A percentile compares a stretch with the other conserved stretches of the same genome.
phyloP scores from a whole-genome alignment of 2,888 invertebrate species.

The Zygogramma bicolorata region DNA sequence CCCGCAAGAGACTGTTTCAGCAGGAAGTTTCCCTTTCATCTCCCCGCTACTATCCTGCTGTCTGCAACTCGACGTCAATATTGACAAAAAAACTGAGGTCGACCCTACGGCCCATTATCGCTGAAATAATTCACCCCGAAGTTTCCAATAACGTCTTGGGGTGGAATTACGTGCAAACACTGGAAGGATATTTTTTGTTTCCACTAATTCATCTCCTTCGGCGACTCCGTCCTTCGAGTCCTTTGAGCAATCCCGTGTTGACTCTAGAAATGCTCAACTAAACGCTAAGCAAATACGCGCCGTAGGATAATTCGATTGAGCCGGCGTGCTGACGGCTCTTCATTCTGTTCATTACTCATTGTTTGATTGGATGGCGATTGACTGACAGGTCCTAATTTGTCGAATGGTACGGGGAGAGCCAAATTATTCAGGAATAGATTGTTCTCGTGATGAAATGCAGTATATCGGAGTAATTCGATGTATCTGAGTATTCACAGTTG shows the following conservation, averaged over 20 bases:
- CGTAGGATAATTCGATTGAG: conserved; percentile 45
- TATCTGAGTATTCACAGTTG: too few relatives aligned
- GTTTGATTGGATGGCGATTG: conserved; percentile 17
- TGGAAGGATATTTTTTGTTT: conserved; percentile 22
- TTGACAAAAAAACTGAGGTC: conserved; percentile 31
- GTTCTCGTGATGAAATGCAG: too few relatives aligned
- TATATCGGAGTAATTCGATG: too few relatives aligned
- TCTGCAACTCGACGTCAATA: conserved; percentile 16
- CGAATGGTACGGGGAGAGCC: conserved; percentile 11
- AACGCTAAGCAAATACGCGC: conserved; percentile 45
- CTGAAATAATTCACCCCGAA: conserved; percentile 22
- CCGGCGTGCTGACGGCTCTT: conserved; percentile 26
- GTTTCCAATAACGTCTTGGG: conserved; percentile 24
- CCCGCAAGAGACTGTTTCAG: not conserved
- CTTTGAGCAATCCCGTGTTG: conserved; percentile 32
- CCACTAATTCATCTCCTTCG: conserved; percentile 4
- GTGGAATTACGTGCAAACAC: conserved; percentile 31
- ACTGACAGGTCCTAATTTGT: conserved; percentile 40
- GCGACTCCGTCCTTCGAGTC: conserved; percentile 5
- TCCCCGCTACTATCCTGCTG: not conserved
- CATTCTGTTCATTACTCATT: conserved; percentile 27
- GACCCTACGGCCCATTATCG: conserved; percentile 26
- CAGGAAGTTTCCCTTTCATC: not conserved
- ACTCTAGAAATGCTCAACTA: conserved; percentile 40
- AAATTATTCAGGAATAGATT: not conserved